These are phyloP conservation scores for Sylvietta virens DNA, from an alignment of 2,113 vertebrate genomes.

Conservation along the genomic window DNA sequence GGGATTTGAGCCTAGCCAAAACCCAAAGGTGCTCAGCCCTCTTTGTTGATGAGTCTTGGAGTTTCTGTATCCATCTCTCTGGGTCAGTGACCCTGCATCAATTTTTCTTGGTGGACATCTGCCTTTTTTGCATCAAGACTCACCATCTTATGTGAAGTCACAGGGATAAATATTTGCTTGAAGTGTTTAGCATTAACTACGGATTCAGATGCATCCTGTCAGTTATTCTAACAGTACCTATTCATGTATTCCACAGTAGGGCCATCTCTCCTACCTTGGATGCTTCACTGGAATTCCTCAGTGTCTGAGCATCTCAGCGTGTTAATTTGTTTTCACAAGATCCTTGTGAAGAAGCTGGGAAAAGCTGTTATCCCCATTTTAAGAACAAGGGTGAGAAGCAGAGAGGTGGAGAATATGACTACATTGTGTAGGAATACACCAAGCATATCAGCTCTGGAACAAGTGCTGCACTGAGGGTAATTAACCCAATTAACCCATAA, in stretches of 20 bases:
- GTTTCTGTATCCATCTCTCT: background rate
- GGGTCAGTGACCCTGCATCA: background rate
- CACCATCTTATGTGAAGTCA: background rate
- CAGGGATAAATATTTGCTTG: background rate
- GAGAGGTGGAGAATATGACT: background rate
- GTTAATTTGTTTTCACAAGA: background rate
- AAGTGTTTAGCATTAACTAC: background rate
- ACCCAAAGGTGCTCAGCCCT: background rate
- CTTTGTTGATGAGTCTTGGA: background rate
- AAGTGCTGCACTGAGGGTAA: background rate
- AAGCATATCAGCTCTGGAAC: background rate
- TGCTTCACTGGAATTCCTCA: background rate
- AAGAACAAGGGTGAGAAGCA: background rate
- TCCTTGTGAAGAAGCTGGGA: background rate
- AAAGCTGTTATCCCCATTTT: background rate
- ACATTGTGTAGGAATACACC: background rate
- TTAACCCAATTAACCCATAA: background rate
- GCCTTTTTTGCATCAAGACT: background rate
- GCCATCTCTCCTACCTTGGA: background rate
- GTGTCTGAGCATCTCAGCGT: rapidly evolving
- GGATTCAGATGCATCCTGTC: rapidly evolving
- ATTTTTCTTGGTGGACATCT: background rate
- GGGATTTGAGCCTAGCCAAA: background rate
- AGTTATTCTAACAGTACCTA: background rate
- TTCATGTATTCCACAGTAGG: background rate